These are phyloP conservation scores for Folsomia candida DNA, from an alignment of 2,888 invertebrate genomes.

Conservation along the genomic window DNA sequence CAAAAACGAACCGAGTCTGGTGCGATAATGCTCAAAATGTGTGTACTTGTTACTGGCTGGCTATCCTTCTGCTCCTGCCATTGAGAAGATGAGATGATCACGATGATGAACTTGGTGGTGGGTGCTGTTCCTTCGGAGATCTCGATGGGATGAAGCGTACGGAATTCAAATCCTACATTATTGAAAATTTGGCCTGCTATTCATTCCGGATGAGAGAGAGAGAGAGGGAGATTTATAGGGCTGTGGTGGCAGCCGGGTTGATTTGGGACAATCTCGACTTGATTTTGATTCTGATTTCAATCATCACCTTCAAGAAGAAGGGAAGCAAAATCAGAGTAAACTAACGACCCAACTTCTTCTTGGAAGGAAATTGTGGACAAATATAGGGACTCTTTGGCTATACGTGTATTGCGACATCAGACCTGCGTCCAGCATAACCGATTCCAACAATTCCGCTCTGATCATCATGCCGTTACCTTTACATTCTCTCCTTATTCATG, in stretches of 20 bases:
- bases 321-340: not conserved
- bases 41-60: no score
- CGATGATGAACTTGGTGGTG: no score
- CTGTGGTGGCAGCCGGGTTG: not conserved
- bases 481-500: not conserved
- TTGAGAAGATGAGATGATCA: no score
- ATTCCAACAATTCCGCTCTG: no score
- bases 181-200: conserved; percentile 9
- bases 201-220: not conserved
- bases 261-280: conserved; percentile 9
- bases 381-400: no score
- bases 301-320: not conserved
- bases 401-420: no score
- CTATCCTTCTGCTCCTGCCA: no score
- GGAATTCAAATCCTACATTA: conserved; percentile 10
- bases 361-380: not conserved
- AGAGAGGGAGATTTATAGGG: not conserved
- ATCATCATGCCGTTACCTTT: not conserved
- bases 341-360: not conserved
- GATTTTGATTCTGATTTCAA: conserved; percentile 14
- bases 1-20: no score
- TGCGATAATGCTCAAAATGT: no score
- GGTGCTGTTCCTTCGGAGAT: no score
- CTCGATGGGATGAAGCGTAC: no score
- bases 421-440: no score